These are phyloP conservation scores for Bambusicola thoracicus DNA, from an alignment of 2,113 vertebrate genomes.

Conservation along the genomic window DNA sequence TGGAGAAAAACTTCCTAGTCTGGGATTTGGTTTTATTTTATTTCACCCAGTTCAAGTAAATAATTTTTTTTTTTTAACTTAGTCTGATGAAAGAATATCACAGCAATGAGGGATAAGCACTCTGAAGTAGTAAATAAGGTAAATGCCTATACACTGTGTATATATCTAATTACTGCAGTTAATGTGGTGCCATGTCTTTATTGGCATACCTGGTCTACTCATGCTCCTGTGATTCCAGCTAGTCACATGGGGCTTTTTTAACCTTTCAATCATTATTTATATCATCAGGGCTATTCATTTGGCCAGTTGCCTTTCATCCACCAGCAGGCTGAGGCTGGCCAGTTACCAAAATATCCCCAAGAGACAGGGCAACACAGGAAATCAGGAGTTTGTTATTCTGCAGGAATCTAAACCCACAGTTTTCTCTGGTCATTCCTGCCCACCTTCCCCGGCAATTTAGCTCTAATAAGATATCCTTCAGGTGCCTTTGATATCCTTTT, in stretches of 20 bases:
- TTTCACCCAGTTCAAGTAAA: conserved; percentile 31
- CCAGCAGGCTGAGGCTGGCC: conserved; percentile 29
- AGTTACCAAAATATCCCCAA: conserved; percentile 46
- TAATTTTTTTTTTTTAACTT: background rate
- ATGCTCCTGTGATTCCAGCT: background rate
- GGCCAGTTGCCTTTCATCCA: background rate
- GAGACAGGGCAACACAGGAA: conserved; percentile 17
- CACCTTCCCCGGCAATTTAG: background rate
- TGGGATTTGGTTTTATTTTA: conserved; percentile 37
- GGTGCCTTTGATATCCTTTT: conserved; percentile 46
- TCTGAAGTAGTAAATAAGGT: background rate
- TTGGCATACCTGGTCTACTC: background rate
- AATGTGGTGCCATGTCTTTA: background rate
- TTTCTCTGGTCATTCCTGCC: conserved; percentile 44
- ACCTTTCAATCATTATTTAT: conserved; percentile 14
- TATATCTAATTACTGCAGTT: background rate
- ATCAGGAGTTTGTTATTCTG: background rate
- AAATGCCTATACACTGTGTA: background rate
- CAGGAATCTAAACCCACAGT: conserved; percentile 34
- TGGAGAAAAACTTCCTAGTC: conserved; percentile 53
- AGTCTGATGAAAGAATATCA: background rate
- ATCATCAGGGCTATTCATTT: conserved; percentile 8
- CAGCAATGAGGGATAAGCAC: background rate
- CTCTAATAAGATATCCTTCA: conserved; percentile 38
- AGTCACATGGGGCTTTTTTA: background rate